Evolutionary conservation across 2,888 invertebrate species (phyloP), one percentile per base, ranked within the genome.

Genomic region (Frankliniella fusca): DNA sequence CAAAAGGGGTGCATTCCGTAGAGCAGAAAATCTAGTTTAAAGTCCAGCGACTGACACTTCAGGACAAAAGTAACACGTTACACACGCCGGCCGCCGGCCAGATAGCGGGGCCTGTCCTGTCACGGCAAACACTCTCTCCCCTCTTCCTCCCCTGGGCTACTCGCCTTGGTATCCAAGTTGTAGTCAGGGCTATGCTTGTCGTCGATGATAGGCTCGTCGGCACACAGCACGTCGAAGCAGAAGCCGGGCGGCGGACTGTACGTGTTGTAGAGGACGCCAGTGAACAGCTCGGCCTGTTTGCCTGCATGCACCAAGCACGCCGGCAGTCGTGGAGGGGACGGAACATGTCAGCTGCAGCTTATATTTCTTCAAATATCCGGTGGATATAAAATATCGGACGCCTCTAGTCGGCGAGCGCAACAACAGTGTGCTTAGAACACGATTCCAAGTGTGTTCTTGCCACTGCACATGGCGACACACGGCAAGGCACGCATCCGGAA

Each of bases 171-270:
- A 10, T 94, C 92, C 0, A 96, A 94, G 87, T 98, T 98, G 87
- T 95, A 96, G 84, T 94, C 94, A 0, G 94, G 93, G 81, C 96
- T 93, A 28, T 90, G 89, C 0, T 91, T 90, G 85, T 97, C 95
- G 87, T 97, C 97, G 84, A 96, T 92, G 18, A 98, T 94, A 0
- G 97, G 97, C 80, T 94, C 93, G 86, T 96, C 96, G 0, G 88
- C 87, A 86, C 98, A 98, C 0, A 95, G 90, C 9, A 94, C 90
- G 87, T 99, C 98, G 87, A 96, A 99, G 86, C 98, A 98, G 88
- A 97, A 98, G 0, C 97, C 97, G 10, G 91, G 90, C 0, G 98
- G 98, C 0, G 97, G 94, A 0, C 92, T 91, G 87, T 97, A 97
- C 0, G 91, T 92, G 85, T 97, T 96, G 87, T 91, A 94, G 18